Evolutionary conservation across 1,140 invertebrate genomes (phyloP), one percentile per base, ranked within the genome.

Genomic region (Diorhabda sublineata): DNA sequence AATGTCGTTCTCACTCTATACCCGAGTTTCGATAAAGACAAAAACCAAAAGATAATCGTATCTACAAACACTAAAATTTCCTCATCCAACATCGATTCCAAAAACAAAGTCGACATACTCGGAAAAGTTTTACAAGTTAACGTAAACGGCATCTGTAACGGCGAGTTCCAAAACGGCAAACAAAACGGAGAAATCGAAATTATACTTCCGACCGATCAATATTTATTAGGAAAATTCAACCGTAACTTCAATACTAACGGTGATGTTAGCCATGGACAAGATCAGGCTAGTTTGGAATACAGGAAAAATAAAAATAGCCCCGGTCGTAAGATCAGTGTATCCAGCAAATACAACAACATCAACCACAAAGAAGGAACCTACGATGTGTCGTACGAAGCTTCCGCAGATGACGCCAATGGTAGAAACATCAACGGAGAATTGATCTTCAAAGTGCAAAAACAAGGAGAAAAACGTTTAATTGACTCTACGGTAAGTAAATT

Each of bases 11-110:
- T 87, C 0, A 87, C 86, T 45, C 26, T 93, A 2, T 85, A 84
- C 61, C 86, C 88, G 5, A 85, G 92, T 76, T 88, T 86, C n/a
- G 86, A 88, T 8, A 90, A 90, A 70, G 85, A 90, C 75, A 87
- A 88, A 8, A 86, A 78, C 59, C 87, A 89, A 61, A 88, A 87
- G 71, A 70, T 92, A 2, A 83, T 84, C 69, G 73, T 90, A 4
- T 83, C 83, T n/a, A 90, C 90, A 0, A 82, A 85, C 44, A 87
- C 84, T 52, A 85, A 85, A 60, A 67, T 85, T 0, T 84, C 84
- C 0, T 83, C 86, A 4, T 83, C 83, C 0, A 81, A 82, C 3
- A 45, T 92, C 1, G 85, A 88, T n/a, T 86, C 89, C 0, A 91
- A 89, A 83, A 90, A 89, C 73, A 81, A 84, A 3, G 64, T 90